Evolutionary conservation across 2,797 vertebrate genomes (phyloP).

Genomic region (Paguma larvata): DNA sequence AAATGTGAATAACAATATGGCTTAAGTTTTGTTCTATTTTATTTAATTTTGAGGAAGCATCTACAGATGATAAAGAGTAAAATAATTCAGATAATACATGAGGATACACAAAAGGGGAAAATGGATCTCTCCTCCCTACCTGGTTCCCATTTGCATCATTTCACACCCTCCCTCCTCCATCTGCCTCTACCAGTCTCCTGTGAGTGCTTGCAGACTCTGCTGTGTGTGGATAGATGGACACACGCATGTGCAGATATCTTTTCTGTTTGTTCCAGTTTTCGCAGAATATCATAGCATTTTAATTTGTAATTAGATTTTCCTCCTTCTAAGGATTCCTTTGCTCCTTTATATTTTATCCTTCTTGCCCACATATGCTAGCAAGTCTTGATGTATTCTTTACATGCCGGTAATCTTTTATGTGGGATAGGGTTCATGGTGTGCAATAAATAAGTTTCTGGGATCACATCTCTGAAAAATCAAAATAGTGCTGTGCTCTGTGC

Average conservation of each 20-base stretch:
- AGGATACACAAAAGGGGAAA: background rate
- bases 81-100: background rate
- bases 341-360: background rate
- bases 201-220: background rate
- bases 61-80: background rate
- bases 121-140: background rate
- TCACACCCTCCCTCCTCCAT: background rate
- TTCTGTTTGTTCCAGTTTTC: background rate
- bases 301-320: background rate
- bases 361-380: background rate
- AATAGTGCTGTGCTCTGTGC: background rate
- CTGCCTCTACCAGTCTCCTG: fast-evolving
- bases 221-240: background rate
- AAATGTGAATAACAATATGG: background rate
- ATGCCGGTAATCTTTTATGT: background rate
- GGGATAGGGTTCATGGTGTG: background rate
- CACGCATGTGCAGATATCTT: background rate
- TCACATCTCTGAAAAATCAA: background rate
- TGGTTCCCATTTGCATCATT: background rate
- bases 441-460: background rate
- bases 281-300: background rate
- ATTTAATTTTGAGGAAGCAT: background rate
- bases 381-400: background rate
- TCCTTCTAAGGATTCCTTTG: background rate
- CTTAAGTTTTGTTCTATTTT: conserved; percentile 10